Conservation (phyloP, 2,888 invertebrate species). For the Bimastos eiseni region DNA sequence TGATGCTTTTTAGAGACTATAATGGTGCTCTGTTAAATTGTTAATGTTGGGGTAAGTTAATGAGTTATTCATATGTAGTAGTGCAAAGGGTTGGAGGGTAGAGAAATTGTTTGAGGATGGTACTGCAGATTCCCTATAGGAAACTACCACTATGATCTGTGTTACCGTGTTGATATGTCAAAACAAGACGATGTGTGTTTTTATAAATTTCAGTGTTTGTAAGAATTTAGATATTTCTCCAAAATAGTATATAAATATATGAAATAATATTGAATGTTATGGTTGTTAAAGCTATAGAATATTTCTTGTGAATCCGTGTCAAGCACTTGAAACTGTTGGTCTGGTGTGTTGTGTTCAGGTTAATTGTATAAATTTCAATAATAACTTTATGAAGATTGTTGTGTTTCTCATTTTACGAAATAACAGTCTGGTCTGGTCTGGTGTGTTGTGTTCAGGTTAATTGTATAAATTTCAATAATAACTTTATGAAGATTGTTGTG, state of each 20-base stretch:
- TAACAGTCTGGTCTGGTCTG: no score
- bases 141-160: background rate
- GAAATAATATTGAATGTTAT: background rate
- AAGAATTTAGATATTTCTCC: background rate
- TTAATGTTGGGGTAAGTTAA: background rate
- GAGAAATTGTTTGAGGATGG: background rate
- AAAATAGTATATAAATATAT: background rate
- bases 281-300: background rate
- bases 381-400: background rate
- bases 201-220: background rate
- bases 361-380: background rate
- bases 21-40: background rate
- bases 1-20: background rate
- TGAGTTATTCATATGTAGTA: background rate
- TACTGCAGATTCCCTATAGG: background rate
- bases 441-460: no score
- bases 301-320: background rate
- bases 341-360: background rate
- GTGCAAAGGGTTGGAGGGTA: background rate
- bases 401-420: background rate
- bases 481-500: background rate
- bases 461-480: background rate
- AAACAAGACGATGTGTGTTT: background rate
- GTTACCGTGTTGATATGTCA: background rate
- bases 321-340: background rate